These are phyloP conservation scores for Haliclona indistincta DNA, from an alignment of 37 sponge, comb jelly and placozoan species.

Conservation along the genomic window DNA sequence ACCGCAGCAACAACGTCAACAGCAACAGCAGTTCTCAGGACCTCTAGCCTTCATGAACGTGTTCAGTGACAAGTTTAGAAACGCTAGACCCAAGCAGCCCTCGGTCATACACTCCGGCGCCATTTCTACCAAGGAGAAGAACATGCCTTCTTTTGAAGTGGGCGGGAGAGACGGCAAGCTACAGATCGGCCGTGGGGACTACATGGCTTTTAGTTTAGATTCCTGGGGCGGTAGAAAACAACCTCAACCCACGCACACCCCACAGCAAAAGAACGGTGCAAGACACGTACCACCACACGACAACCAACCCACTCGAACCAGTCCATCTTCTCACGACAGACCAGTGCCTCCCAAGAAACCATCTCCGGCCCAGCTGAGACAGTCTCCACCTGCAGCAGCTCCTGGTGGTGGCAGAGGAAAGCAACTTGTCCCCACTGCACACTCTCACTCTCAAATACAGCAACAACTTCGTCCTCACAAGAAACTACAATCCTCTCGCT, in stretches of 20 bases:
- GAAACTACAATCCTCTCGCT: constrained; percentile 9
- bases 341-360: too few species aligned
- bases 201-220: not conserved
- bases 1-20: not conserved
- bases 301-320: too few species aligned
- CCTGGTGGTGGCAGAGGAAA: constrained; percentile 21
- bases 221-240: not conserved
- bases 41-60: not conserved
- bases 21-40: not conserved
- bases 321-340: too few species aligned
- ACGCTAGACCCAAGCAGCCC: not conserved
- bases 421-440: not conserved
- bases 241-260: not conserved
- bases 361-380: not conserved
- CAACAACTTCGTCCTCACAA: constrained; percentile 9
- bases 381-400: constrained; percentile 46
- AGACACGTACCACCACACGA: not conserved
- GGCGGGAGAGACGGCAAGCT: not conserved
- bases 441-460: not conserved
- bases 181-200: constrained; percentile 3
- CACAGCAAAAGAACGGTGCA: not conserved
- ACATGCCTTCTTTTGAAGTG: not conserved
- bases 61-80: not conserved
- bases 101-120: constrained; percentile 6
- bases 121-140: not conserved